phyloP scores from a whole-genome alignment of 2,113 vertebrate genomes.

The Muscicapa adusta region DNA sequence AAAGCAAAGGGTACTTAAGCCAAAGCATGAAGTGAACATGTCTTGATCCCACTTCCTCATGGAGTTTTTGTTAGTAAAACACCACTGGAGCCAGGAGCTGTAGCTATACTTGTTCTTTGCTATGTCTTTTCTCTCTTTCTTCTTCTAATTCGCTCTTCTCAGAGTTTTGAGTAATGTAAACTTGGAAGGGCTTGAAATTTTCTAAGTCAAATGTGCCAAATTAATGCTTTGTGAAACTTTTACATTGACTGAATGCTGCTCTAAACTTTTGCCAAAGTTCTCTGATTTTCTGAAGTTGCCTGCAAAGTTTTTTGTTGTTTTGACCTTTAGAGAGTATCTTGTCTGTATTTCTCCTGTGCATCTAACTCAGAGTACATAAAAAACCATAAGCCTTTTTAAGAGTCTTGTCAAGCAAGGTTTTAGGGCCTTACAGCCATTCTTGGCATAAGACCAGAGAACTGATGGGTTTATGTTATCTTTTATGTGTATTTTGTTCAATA shows the following conservation, averaged over 20 bases:
- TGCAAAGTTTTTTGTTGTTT: background rate
- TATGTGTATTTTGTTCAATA: background rate
- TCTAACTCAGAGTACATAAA: background rate
- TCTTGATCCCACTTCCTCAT: background rate
- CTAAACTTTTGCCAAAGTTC: background rate
- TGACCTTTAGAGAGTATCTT: background rate
- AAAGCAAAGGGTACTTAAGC: background rate
- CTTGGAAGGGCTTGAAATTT: background rate
- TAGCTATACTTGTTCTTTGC: background rate
- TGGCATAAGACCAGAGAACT: background rate
- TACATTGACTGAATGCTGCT: background rate
- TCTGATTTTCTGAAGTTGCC: background rate
- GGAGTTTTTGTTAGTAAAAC: background rate
- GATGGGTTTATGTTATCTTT: background rate
- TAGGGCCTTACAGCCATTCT: background rate
- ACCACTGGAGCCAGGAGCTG: background rate
- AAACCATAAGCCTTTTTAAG: background rate
- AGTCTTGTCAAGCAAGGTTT: background rate
- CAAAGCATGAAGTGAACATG: accelerated
- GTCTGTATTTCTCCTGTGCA: background rate
- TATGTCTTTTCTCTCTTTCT: background rate
- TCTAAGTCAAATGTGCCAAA: accelerated
- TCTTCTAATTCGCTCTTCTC: background rate
- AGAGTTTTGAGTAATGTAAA: background rate
- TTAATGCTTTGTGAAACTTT: background rate